Percentiles rank a stretch among this genome's conserved stretches.
These are phyloP conservation scores for Junco hyemalis DNA, from an alignment of 2,113 vertebrate genomes.

Conservation along the genomic window DNA sequence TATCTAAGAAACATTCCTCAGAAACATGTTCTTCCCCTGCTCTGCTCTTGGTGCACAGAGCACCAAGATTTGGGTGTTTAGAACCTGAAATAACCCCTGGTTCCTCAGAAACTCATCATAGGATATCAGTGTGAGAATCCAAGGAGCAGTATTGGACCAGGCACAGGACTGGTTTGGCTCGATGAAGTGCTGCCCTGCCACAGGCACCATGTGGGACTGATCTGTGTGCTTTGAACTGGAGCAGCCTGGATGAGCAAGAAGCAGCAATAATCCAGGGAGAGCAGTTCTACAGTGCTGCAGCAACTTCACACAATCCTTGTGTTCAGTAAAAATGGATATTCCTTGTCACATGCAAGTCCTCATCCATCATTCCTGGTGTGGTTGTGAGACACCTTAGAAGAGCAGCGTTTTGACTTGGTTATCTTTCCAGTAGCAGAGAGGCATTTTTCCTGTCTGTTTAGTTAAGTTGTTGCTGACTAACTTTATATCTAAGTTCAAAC, in stretches of 20 bases:
- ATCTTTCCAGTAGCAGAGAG: not conserved
- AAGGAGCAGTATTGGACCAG: not conserved
- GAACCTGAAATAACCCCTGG: not conserved
- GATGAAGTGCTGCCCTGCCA: not conserved
- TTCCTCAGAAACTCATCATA: not conserved
- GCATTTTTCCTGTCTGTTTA: not conserved
- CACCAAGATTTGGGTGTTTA: not conserved
- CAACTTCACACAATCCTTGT: not conserved
- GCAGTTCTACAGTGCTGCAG: not conserved
- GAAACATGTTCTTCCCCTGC: not conserved
- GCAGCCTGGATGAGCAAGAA: not conserved
- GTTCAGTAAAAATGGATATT: not conserved
- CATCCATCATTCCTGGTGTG: rapidly evolving
- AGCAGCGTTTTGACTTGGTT: rapidly evolving
- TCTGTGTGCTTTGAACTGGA: too few relatives aligned
- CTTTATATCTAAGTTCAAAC: not conserved
- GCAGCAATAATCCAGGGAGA: not conserved
- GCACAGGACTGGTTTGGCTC: not conserved
- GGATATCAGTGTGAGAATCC: not conserved
- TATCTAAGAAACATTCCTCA: not conserved
- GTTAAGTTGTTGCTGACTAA: not conserved
- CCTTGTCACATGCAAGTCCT: not conserved
- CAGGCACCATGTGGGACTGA: not conserved
- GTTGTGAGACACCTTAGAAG: not conserved
- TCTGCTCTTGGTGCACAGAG: not conserved